Evolutionary conservation across 2,113 vertebrate genomes (phyloP).

Genomic region (Pithys albifrons): DNA sequence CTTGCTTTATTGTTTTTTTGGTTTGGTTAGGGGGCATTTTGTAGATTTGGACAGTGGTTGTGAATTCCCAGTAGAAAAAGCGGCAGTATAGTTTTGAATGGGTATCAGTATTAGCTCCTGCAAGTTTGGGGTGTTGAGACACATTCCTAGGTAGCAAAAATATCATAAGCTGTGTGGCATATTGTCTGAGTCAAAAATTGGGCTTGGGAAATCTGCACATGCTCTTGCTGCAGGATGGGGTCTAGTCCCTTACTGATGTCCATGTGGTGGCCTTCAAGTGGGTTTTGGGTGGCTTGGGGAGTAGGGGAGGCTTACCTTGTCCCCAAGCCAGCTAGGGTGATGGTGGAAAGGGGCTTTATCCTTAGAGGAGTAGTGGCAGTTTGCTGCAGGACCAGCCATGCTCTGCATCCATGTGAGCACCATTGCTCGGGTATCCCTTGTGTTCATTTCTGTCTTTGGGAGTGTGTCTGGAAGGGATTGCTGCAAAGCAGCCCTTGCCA

Average conservation of each 20-base stretch:
- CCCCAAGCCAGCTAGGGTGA: fast-evolving
- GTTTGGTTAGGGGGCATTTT: background rate
- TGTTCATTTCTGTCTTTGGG: background rate
- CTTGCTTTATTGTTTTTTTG: background rate
- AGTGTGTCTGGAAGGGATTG: background rate
- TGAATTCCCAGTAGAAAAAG: background rate
- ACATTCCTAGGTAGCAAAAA: background rate
- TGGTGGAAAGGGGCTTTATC: background rate
- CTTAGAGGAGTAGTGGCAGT: background rate
- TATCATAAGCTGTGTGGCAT: background rate
- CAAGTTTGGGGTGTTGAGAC: background rate
- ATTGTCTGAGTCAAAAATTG: background rate
- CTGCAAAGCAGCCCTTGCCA: background rate
- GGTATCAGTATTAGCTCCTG: fast-evolving
- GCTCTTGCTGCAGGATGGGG: background rate
- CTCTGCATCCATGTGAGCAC: background rate
- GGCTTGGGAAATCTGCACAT: background rate
- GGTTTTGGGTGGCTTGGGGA: background rate
- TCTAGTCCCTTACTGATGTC: background rate
- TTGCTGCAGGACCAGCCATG: background rate
- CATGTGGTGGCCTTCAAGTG: background rate
- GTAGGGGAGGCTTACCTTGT: background rate
- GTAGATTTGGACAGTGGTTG: background rate
- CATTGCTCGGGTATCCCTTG: fast-evolving
- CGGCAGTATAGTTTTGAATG: background rate